phyloP scores from a whole-genome alignment of 2,888 invertebrate genomes.

The Enchytraeus crypticus region DNA sequence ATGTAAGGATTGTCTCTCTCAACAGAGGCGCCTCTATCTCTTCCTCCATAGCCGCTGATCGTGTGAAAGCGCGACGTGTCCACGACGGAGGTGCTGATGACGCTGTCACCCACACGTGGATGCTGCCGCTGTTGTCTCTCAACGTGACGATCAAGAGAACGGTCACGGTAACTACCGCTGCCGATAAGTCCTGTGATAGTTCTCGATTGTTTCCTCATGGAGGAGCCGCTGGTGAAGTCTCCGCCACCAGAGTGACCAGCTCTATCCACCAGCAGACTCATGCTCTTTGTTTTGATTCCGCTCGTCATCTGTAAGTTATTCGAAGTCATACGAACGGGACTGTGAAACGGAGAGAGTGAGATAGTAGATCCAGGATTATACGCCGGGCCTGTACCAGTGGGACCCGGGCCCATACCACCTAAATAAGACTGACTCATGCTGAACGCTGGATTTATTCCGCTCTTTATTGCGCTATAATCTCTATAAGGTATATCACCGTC shows the following conservation, averaged over 20 bases:
- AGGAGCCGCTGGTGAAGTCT: constrained; percentile 5
- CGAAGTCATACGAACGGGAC: constrained; percentile 28
- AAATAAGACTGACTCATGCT: constrained; percentile 23
- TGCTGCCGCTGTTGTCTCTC: constrained; percentile 15
- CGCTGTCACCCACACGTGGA: constrained; percentile 2
- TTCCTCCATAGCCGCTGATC: constrained; percentile 48
- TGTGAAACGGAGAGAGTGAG: constrained; percentile 24
- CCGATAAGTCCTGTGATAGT: not conserved
- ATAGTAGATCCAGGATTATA: constrained; percentile 10
- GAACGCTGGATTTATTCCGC: constrained; percentile 33
- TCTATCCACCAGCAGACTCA: constrained; percentile 15
- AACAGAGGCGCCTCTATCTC: constrained; percentile 56
- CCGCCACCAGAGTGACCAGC: not conserved
- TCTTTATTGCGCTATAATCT: constrained; percentile 25
- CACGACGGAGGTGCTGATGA: not conserved
- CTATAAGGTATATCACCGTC: constrained; percentile 1
- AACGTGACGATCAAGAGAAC: constrained; percentile 43
- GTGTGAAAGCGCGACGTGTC: constrained; percentile 12
- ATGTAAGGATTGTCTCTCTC: constrained; percentile 53
- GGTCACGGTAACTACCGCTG: constrained; percentile 29
- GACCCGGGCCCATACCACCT: constrained; percentile 1
- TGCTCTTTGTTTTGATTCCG: constrained; percentile 18
- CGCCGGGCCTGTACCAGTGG: constrained; percentile 5
- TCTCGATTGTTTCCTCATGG: not conserved
- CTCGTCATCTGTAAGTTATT: constrained; percentile 32